Percentiles rank a stretch among this genome's conserved stretches.
Evolutionary conservation across 2,888 invertebrate genomes (phyloP).

Genomic region (Phortica magna): DNA sequence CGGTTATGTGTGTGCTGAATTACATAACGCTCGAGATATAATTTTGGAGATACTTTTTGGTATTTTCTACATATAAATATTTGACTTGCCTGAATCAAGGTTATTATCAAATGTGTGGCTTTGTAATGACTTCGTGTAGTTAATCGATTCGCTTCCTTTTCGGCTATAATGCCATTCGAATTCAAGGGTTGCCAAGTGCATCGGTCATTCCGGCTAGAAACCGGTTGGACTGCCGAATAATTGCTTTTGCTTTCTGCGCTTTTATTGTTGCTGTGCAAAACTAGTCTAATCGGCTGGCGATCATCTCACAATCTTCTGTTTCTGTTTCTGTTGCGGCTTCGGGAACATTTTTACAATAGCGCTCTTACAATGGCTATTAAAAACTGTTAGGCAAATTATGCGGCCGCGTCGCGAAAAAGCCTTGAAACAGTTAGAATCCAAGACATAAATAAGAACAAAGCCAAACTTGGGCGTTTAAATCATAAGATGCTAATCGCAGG

Average conservation of each 20-base stretch:
- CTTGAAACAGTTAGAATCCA: constrained; percentile 25
- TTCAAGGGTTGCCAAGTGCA: too few species aligned
- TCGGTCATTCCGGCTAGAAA: too few species aligned
- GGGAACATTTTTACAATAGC: neutral
- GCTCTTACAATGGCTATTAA: neutral
- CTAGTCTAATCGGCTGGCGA: neutral
- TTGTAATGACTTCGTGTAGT: too few species aligned
- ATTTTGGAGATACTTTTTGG: neutral
- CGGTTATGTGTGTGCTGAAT: constrained; percentile 53
- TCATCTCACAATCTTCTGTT: neutral
- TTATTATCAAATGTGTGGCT: neutral
- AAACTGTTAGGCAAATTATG: constrained; percentile 15
- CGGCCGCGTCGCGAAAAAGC: constrained; percentile 5
- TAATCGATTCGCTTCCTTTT: too few species aligned
- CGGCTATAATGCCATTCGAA: too few species aligned
- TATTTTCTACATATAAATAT: too few species aligned
- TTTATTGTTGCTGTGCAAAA: neutral
- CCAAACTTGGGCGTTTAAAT: constrained; percentile 21
- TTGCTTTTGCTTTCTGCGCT: neutral
- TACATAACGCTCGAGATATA: constrained; percentile 53
- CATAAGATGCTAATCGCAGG: constrained; percentile 29
- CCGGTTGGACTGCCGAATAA: too few species aligned
- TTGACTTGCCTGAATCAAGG: constrained; percentile 28
- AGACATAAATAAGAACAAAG: constrained; percentile 20
- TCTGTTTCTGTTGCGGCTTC: neutral